Evolutionary conservation across 1,140 invertebrate species (phyloP), one percentile per base, ranked within the genome.

Genomic region (Forficula auricularia): DNA sequence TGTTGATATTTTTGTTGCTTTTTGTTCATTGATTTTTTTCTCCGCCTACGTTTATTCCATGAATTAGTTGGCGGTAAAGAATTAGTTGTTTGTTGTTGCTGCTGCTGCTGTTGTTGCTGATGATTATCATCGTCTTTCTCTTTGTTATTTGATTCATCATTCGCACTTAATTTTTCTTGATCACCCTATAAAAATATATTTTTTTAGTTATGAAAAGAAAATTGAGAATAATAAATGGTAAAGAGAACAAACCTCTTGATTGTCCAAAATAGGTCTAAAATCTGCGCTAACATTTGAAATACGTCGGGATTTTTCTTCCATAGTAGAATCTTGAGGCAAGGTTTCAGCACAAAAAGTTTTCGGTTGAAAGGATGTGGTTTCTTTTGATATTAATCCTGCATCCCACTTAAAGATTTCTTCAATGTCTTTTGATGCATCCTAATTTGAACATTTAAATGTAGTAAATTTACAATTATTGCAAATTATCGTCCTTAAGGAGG

Each of bases 21-120:
- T 55, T 81, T 82, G 58, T 80, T 82, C 58, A 79, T 75, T 40
- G 74, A 73, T 65, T 77, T 82, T 62, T 79, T 79, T 52, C 77
- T 76, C 8, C 80, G 70, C 10, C 35, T 43, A 27, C 22, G 22
- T 27, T 27, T 27, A 27, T 27, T 27, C 22, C 22, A 27, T 27
- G 22, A 27, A 10, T 27, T 27, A 10, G 4, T 27, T 27, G 31
- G 42, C 20, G 38, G 39, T 10, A 44, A 35, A 14, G 45, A 41
- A 14, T 40, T 20, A 63, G 30, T 12, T 31, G 40, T 16, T 42
- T 42, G 9, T 15, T 20, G 20, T 19, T 27, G 22, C 10, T 27
- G 22, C 10, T 27, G 22, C 10, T 27, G 22, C 10, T 27, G 22
- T 27, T 27, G 22, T 27, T 27, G 22, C 10, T 27, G 22, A 6